Base-by-base conservation (phyloP, 2,888 invertebrate genomes). In the Strigamia transsilvanica region DNA sequence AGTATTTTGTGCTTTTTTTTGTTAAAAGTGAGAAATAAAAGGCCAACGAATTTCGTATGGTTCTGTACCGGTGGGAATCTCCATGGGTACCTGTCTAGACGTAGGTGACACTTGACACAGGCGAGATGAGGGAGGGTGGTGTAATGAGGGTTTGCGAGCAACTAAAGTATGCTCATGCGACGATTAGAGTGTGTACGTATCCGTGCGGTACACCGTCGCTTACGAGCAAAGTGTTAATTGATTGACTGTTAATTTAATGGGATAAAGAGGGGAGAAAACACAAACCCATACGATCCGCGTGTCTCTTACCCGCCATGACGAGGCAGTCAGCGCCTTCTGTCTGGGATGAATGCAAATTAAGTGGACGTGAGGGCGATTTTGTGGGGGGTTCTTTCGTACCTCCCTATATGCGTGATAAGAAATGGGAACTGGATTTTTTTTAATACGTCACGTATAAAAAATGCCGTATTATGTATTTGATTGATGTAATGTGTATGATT, bases 81-180 rank as follows among this genome's bases (percentile, higher is more conserved):
- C 46, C 46, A 46, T 46, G 46, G 46, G 46, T 46, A 46, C 46
- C 46, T 46, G 46, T 46, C 46, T 46, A 46, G 46, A 46, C 46
- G 46, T 46, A 12, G 46, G 46, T 46, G 46, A 46, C 46, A 46
- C 46, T 46, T 46, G 46, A 46, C 46, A 46, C 46, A 46, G 46
- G 46, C n/a, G 46, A 46, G 46, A 46, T n/a, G 46, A 46, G 46
- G 46, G 46, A 46, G 46, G 46, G 46, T n/a, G 46, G 46, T 46
- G 46, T 46, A 46, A 46, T 46, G 46, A 46, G n/a, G 46, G 46
- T 46, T 46, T 46, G 15, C 13, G n/a, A 10, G 46, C 46, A 46
- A 46, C 5, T n/a, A 46, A 46, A 46, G 46, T n/a, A 46, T 46
- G 46, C 46, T 46, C 12, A 15, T 46, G 46, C 15, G n/a, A 5